Evolutionary conservation across 2,113 vertebrate genomes (phyloP), one percentile per base, ranked within the genome.

Genomic region (Hemicordylus capensis): DNA sequence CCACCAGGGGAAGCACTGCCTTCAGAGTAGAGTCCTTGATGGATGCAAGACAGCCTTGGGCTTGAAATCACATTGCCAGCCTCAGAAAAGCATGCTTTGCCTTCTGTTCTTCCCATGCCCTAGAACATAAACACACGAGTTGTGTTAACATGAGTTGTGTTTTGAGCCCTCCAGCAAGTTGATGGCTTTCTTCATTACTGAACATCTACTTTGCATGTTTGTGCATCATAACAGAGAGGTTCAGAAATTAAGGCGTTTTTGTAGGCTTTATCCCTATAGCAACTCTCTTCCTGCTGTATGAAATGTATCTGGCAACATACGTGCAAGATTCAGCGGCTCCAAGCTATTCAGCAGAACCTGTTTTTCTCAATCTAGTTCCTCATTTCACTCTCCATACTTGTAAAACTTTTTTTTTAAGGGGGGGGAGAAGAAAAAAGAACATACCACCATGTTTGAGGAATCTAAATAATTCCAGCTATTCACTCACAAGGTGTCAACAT

Each of bases 41-140:
- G 64, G 86, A 39, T 46, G 22, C 15, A 94, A 93, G 88, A 93
- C 91, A 92, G 93, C 89, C 91, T 91, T 92, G 94, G 93, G 91
- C 94, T 96, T 89, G 89, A 91, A 91, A 94, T 93, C 80, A 93
- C 88, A 87, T 85, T 58, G 85, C 88, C 92, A 86, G 28, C 95
- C 94, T 98, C 89, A 99, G 95, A 99, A 99, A 93, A 99, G 98
- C 99, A 99, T 99, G 97, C 99, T 99, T 96, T 99, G 99, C 96
- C 99, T 98, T 96, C 99, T 98, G 98, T 98, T 99, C 97, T 99
- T 99, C 94, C 97, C 95, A 89, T 99, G 98, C 87, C 97, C 99
- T 99, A 92, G 87, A 96, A 95, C 88, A 95, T 81, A 97, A 85
- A 79, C n/a, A 96, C 94, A 89, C 0, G 79, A 51, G 91, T 90